Evolutionary conservation across 2,797 vertebrate genomes (phyloP), one percentile per base, ranked within the genome.

Genomic region (Cossypha niveicapilla): DNA sequence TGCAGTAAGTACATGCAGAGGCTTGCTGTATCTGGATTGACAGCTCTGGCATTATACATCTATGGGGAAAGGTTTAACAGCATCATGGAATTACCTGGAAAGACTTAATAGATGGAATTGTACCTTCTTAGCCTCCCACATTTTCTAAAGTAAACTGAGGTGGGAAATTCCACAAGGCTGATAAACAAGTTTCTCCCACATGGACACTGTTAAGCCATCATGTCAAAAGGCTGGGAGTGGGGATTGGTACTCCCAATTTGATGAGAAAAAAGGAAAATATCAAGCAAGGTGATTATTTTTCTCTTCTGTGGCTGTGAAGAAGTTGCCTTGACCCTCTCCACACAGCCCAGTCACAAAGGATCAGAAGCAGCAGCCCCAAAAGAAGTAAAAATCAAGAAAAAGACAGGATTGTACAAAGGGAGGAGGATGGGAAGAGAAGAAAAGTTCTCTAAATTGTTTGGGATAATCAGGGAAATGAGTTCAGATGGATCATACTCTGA

Each of bases 11-110:
- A 93, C 96, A 62, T 92, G 93, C 88, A 95, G 85, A 96, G 80
- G 83, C 94, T 93, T 5, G 92, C 65, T 90, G 15, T 83, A 80
- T 85, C 57, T 83, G 89, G 45, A 86, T 91, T 96, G 94, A 92
- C 85, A 88, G 92, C 79, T 94, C 68, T 76, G 68, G 80, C 10
- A 6, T 87, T 92, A 72, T 73, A 90, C 65, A 83, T 93, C 65
- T 92, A 24, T 87, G 83, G 48, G 60, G 71, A 89, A 94, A 96
- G 58, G 91, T 96, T 96, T 93, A 94, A 90, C 67, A 93, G 88
- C 84, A 85, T 77, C 74, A 80, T 85, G 83, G 93, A 92, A 93
- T 80, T 77, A 62, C 84, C 92, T 93, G 86, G 90, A 95, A 94
- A 91, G 86, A 78, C 73, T 92, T 96, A 83, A 91, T 78, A 94